Base-by-base conservation (phyloP, 2,113 vertebrate genomes). In the Gobio gobio region DNA sequence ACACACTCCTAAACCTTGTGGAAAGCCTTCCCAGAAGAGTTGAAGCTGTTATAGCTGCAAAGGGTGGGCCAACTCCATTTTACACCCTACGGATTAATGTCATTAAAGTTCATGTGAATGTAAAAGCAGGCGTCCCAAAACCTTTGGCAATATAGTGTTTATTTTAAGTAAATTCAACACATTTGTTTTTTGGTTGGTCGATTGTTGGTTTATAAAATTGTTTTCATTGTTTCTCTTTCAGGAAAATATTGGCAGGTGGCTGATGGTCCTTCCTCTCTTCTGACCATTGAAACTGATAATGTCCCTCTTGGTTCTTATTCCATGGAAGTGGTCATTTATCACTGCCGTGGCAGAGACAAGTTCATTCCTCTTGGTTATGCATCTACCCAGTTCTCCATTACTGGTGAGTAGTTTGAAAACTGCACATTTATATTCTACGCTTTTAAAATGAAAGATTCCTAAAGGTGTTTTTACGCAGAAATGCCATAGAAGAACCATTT, bases 251-350 rank as follows among this genome's bases (percentile, higher is more conserved):
- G 97, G 97, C 97, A 98, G 93, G 95, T 97, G 87, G 95, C 97
- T 75, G 97, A 94, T 2, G 97, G 97, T 0, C 94, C 97, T 0
- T 91, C 94, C 3, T 98, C 97, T 12, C 92, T 85, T 51, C 94
- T 98, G 82, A 95, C 94, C 66, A 93, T 98, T 29, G 92, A 91
- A 22, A 98, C 97, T 33, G 94, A 90, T 6, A 94, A 94, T 1
- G 78, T 95, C 1, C 84, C 92, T 0, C 92, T 96, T 74, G 97
- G 97, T 88, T 96, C 97, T 89, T 96, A 98, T 88, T 94, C 87
- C 91, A 98, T 99, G 97, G 95, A 97, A 88, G 93, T 98, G 0
- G 95, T 97, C 1, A 95, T 99, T 87, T 98, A 98, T 88, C 97
- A 98, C 90, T 95, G 90, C 77, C 95, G 97, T 0, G 96, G 96